A percentile compares a stretch with the other conserved stretches of the same genome.
Evolutionary conservation across 23 tunicate species (phyloP).

Genomic region (Halocynthia roretzi): DNA sequence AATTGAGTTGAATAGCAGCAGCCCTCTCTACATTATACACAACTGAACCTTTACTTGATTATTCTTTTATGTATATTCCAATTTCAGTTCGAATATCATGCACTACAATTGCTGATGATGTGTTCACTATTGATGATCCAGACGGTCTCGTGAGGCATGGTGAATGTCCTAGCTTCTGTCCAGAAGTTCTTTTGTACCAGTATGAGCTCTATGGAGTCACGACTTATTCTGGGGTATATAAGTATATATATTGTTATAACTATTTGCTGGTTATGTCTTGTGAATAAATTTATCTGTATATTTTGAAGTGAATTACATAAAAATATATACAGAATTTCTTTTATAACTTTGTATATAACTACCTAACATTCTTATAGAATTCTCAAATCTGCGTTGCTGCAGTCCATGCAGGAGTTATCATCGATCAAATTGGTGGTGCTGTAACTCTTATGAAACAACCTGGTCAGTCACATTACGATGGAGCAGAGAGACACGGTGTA

Average conservation of each 20-base stretch:
- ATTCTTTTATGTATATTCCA: neutral
- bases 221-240: constrained; percentile 70
- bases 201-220: constrained; percentile 61
- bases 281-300: too few relatives aligned
- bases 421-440: constrained; percentile 70
- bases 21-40: too few relatives aligned
- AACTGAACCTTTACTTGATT: too few relatives aligned
- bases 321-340: neutral
- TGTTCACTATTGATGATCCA: constrained; percentile 1
- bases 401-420: constrained; percentile 74
- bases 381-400: constrained; percentile 90
- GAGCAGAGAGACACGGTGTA: constrained; percentile 45
- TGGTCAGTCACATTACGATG: constrained; percentile 57
- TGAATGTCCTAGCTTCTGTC: constrained; percentile 77
- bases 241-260: constrained; percentile 5
- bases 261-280: too few relatives aligned
- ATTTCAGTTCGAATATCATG: constrained; percentile 17
- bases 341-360: neutral
- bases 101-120: constrained; percentile 7
- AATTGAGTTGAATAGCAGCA: too few relatives aligned
- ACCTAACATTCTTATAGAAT: constrained; percentile 24
- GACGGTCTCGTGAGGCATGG: constrained; percentile 33
- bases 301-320: neutral
- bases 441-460: constrained; percentile 51
- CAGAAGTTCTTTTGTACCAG: constrained; percentile 22